Conservation (phyloP, 1,140 invertebrate genomes). For the Aphidius gifuensis region DNA sequence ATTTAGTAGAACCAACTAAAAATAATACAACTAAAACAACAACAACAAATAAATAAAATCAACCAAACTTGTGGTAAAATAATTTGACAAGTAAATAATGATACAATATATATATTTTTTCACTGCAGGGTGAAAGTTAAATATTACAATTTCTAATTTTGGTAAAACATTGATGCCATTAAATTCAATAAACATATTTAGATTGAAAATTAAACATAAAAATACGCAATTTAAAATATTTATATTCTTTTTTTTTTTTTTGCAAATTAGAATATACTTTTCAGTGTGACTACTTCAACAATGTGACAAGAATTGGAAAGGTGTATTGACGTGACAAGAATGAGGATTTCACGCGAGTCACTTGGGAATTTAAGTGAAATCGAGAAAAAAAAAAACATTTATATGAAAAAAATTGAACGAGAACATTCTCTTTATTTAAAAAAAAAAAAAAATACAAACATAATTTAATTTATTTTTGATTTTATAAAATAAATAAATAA, state of each 20-base stretch:
- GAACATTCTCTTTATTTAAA: no score
- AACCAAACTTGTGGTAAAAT: not conserved
- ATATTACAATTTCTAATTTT: slow-evolving; percentile 7
- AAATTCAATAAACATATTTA: no score
- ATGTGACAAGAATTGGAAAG: slow-evolving; percentile 31
- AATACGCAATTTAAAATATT: no score
- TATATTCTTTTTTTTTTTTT: slow-evolving; percentile 12
- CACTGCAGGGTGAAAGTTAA: slow-evolving; percentile 19
- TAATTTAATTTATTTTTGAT: no score
- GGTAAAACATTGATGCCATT: no score
- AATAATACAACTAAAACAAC: not conserved
- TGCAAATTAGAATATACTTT: slow-evolving; percentile 12
- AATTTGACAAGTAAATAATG: slow-evolving; percentile 5
- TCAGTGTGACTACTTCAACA: slow-evolving; percentile 18
- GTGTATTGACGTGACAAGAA: slow-evolving; percentile 19
- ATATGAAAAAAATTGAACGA: no score
- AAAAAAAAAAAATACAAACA: no score
- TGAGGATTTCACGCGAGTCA: slow-evolving; percentile 7
- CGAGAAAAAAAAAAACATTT: not conserved
- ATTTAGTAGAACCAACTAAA: not conserved
- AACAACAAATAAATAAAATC: not conserved
- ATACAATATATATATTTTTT: no score
- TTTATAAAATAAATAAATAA: no score
- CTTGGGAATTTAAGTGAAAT: not conserved
- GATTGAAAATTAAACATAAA: no score